Evolutionary conservation across 2,797 vertebrate species (phyloP), one percentile per base, ranked within the genome.

Genomic region (Myiotriccus ornatus): DNA sequence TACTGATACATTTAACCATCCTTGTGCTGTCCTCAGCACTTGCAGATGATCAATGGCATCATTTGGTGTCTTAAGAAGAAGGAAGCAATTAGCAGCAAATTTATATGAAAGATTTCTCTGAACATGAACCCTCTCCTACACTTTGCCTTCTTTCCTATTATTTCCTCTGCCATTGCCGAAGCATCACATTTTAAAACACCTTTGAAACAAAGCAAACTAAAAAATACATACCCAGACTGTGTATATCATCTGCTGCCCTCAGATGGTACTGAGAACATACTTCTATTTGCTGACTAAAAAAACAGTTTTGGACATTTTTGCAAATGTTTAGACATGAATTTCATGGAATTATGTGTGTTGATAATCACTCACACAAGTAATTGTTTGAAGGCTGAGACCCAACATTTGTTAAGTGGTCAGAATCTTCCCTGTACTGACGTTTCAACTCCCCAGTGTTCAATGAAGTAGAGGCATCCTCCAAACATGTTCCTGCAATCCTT

Each of bases 1-100:
- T 85, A 95, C 95, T 73, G 89, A 96, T 96, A 89, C 62, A 85
- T 85, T 93, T 94, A 95, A 82, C 94, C 81, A 94, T 82, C 92
- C 65, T 92, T 84, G 87, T 94, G 86, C 94, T 93, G 88, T 87
- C 74, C 85, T 92, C 96, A 95, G 93, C 87, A 92, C 83, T 96
- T 94, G 87, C 13, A 8, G 68, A 94, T 97, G 95, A 96, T 97
- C 95, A 96, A 94, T 96, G 90, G 85, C 90, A 96, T 96, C 89
- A 90, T 94, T 95, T 95, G 92, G 78, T 76, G 89, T 85, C 93
- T 95, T 92, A 96, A 95, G 88, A 95, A 97, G 88, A 92, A 95
- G 84, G 87, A 83, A 94, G 94, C 94, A 97, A 97, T 97, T 96
- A 97, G 92, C 87, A 81, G 89, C 79, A 94, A 93, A 95, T 95